These are phyloP conservation scores for Oxyteleia sp. DNA, from an alignment of 2,888 invertebrate species.

Conservation along the genomic window DNA sequence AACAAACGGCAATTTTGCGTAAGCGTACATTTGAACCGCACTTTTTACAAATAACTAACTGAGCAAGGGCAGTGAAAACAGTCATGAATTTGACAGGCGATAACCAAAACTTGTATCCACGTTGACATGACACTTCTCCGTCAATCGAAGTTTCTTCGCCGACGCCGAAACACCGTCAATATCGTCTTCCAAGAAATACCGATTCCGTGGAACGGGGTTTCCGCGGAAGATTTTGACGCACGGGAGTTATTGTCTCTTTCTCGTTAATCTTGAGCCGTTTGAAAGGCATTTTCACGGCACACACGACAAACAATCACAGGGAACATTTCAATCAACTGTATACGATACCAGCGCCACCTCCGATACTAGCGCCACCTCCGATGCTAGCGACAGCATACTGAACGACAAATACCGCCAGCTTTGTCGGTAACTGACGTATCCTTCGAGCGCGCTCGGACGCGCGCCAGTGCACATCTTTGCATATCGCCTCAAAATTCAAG, in stretches of 20 bases:
- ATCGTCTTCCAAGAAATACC: constrained; percentile 26
- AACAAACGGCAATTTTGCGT: too few species aligned
- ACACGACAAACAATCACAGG: constrained; percentile 42
- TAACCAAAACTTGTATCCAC: constrained; percentile 26
- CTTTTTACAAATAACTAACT: constrained; percentile 24
- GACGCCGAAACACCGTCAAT: constrained; percentile 38
- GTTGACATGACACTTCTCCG: constrained; percentile 14
- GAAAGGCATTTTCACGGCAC: constrained; percentile 38
- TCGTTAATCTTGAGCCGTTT: constrained; percentile 31
- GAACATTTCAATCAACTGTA: constrained; percentile 32
- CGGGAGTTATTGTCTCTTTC: constrained; percentile 31
- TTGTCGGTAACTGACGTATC: constrained; percentile 13
- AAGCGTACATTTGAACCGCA: constrained; percentile 27
- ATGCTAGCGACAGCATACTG: constrained; percentile 34
- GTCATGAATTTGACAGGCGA: constrained; percentile 27
- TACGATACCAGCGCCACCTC: too few species aligned
- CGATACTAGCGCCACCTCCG: constrained; percentile 33
- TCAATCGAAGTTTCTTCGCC: constrained; percentile 39
- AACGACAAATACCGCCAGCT: constrained; percentile 18
- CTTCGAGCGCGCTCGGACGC: too few species aligned
- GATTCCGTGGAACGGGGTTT: too few species aligned
- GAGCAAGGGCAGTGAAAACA: constrained; percentile 23
- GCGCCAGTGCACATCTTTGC: too few species aligned
- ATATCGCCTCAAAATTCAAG: too few species aligned
- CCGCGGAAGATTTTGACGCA: constrained; percentile 19